Conservation (phyloP, 2,113 vertebrate species). For the Esox niger region DNA sequence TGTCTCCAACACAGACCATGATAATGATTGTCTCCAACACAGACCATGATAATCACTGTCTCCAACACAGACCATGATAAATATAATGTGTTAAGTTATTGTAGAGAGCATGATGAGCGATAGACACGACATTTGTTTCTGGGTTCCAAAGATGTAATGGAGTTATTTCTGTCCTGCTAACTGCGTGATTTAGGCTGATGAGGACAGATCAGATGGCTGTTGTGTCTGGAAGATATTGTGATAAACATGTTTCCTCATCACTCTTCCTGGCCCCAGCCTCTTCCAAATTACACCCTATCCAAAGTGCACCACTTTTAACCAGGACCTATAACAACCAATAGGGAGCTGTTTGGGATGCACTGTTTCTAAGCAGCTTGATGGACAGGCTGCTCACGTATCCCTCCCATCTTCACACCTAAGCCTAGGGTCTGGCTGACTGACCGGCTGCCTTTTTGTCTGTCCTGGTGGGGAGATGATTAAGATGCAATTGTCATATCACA, state of each 20-base stretch:
- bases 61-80: no score
- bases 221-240: neutral
- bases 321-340: no score
- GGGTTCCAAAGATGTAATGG: no score
- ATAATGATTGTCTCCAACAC: no score
- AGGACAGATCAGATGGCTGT: neutral
- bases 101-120: no score
- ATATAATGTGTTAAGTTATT: no score
- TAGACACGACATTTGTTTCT: no score
- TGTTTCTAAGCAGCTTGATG: neutral
- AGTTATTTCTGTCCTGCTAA: no score
- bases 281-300: neutral
- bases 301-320: neutral
- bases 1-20: no score
- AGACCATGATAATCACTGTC: no score
- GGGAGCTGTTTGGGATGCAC: neutral
- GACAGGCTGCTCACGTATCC: neutral
- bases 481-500: neutral
- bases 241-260: neutral
- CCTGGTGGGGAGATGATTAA: neutral
- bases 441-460: neutral
- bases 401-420: slow-evolving; percentile 7
- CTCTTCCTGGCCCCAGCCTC: neutral
- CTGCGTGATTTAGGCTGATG: neutral
- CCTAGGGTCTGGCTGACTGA: neutral